Conservation (phyloP, 2,797 vertebrate genomes). For the Prionace glauca region DNA sequence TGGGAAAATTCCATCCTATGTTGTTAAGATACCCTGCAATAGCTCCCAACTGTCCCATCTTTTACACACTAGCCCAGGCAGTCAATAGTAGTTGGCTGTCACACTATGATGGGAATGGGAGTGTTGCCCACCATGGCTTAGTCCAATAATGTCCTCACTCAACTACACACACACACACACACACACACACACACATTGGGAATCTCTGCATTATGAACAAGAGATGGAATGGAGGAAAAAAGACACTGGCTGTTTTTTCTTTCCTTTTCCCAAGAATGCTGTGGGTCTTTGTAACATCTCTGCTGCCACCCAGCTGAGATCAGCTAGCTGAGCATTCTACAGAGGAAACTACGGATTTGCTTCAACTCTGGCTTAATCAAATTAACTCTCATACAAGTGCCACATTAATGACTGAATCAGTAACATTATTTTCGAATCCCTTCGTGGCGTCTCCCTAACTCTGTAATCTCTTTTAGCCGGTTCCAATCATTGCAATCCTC, state of each 20-base stretch:
- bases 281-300: neutral
- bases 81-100: neutral
- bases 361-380: neutral
- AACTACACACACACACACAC: neutral
- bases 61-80: neutral
- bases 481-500: no score
- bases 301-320: slow-evolving; percentile 26
- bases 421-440: neutral
- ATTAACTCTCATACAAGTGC: neutral
- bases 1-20: no score
- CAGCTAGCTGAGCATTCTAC: neutral
- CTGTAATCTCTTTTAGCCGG: no score
- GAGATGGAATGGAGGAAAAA: no score
- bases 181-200: no score
- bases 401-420: neutral
- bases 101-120: neutral
- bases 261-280: neutral
- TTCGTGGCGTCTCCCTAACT: no score
- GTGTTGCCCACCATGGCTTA: neutral
- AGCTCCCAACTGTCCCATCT: neutral
- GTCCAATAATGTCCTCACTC: neutral
- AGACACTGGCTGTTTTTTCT: neutral
- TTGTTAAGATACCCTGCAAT: neutral
- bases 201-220: neutral
- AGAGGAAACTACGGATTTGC: neutral